Evolutionary conservation across 2,888 invertebrate genomes (phyloP), one percentile per base, ranked within the genome.

Genomic region (Conops quadrifasciatus): DNA sequence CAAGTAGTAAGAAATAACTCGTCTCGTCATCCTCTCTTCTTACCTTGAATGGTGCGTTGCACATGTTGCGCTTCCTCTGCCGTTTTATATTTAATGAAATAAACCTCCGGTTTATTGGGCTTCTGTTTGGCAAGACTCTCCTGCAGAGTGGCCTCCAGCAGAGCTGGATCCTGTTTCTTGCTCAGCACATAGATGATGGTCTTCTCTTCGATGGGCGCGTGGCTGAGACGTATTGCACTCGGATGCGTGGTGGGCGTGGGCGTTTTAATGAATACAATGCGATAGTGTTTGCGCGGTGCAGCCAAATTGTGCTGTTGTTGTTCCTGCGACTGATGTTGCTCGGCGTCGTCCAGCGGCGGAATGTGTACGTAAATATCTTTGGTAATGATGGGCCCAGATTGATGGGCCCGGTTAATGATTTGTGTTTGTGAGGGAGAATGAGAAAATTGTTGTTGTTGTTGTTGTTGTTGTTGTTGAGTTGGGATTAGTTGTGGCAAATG

Each of bases 61-160:
- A 85, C 86, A 79, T 83, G 82, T 51, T 79, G 81, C 1, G 86
- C 86, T 76, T 86, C 86, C 76, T 83, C 84, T 75, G 84, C 81
- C 0, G 85, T 85, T 71, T 85, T 85, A 78, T 86, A 86, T 74
- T 85, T 86, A 73, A 86, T 85, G 71, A 86, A 86, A 77, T 83
- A 85, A 28, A 86, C 86, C 77, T 86, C 86, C 45, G 86, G 86
- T 75, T 86, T 86, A 75, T 80, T 82, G 49, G 84, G 83, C 65
- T 78, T 80, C 66, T 80, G 80, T 21, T 84, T 82, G 11, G 82
- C 80, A 5, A 77, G 78, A 77, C 24, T 58, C 47, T 82, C 79
- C 73, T 84, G 83, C 11, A 85, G 71, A 36, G 81, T 79, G 0
- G 83, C 72, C 66, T 84, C 79, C 73, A 85, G 77, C 26, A 85